A percentile compares a stretch with the other conserved stretches of the same genome.
Conservation (phyloP, 2,113 vertebrate species). For the Pachycephala philippinensis region DNA sequence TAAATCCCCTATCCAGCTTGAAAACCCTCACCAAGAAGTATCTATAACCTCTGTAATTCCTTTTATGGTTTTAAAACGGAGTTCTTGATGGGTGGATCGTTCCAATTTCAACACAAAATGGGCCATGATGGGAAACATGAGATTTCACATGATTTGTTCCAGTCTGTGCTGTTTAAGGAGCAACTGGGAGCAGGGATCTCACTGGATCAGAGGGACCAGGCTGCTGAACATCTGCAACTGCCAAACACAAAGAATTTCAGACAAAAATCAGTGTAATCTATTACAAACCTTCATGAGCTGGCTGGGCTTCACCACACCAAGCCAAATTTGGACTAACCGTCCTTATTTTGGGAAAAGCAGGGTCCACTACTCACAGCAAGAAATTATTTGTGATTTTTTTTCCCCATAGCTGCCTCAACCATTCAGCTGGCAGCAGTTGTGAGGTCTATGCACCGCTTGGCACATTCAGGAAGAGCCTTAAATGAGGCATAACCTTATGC, state of each 20-base stretch:
- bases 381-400: neutral
- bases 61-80: neutral
- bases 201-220: neutral
- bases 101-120: neutral
- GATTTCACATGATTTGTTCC: neutral
- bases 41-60: neutral
- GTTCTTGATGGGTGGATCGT: neutral
- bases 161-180: neutral
- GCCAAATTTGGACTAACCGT: neutral
- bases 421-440: neutral
- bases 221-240: neutral
- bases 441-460: neutral
- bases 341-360: neutral
- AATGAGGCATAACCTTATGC: neutral
- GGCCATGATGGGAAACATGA: neutral
- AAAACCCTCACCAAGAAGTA: neutral
- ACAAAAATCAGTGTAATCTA: neutral
- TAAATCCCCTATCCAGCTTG: neutral
- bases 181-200: neutral
- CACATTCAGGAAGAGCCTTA: neutral
- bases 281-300: neutral
- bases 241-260: neutral
- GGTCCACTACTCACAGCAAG: neutral
- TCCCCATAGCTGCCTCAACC: neutral
- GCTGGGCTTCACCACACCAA: rapidly evolving